Conservation (phyloP, 2,888 invertebrate species). For the Synergus itoensis region DNA sequence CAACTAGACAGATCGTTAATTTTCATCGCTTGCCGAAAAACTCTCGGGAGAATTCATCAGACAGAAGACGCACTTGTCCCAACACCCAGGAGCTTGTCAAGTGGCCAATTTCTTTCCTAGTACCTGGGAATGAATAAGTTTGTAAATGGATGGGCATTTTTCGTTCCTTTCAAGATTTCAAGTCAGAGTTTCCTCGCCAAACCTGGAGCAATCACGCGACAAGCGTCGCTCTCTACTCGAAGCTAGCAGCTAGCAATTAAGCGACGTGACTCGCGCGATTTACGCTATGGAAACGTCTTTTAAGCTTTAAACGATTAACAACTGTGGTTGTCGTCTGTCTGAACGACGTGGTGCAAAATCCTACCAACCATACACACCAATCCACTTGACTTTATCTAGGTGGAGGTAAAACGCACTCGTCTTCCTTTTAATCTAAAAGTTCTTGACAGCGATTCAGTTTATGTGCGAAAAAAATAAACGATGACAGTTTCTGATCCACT, state of each 20-base stretch:
- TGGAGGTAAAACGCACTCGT: slow-evolving; percentile 20
- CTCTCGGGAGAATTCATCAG: background rate
- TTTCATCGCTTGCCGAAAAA: slow-evolving; percentile 9
- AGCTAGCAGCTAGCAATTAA: slow-evolving; percentile 71
- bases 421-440: slow-evolving; percentile 5
- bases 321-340: slow-evolving; percentile 65
- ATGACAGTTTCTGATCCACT: slow-evolving; percentile 27
- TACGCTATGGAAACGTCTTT: slow-evolving; percentile 64
- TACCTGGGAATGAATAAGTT: background rate
- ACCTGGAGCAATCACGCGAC: slow-evolving; percentile 32
- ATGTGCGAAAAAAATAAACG: background rate
- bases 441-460: slow-evolving; percentile 28
- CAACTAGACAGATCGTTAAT: slow-evolving; percentile 20
- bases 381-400: slow-evolving; percentile 19
- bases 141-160: background rate
- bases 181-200: slow-evolving; percentile 26
- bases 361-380: slow-evolving; percentile 22
- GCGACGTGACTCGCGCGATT: slow-evolving; percentile 72
- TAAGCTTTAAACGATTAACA: slow-evolving; percentile 65
- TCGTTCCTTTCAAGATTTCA: slow-evolving; percentile 13
- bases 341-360: slow-evolving; percentile 22
- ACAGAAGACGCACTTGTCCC: background rate
- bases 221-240: slow-evolving; percentile 6
- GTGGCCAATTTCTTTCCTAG: background rate
- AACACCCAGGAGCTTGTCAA: background rate